These are phyloP conservation scores for Petrocephalus schoutedeni DNA, from an alignment of 2,797 vertebrate genomes.

Conservation along the genomic window DNA sequence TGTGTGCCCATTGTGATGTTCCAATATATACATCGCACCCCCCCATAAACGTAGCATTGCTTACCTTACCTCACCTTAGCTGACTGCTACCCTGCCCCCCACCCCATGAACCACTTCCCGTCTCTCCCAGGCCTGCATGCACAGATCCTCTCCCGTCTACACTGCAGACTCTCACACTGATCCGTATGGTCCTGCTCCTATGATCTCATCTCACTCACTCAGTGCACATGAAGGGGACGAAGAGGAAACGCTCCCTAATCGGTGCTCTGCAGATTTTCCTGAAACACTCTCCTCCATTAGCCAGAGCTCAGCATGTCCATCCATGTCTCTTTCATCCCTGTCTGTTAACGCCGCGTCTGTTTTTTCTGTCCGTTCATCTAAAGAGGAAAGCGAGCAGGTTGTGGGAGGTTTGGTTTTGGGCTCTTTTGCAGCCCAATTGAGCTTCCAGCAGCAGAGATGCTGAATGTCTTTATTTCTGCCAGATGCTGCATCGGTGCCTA, in stretches of 20 bases:
- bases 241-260: slow-evolving; percentile 35
- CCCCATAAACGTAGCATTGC: background rate
- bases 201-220: slow-evolving; percentile 22
- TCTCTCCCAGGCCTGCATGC: background rate
- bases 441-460: background rate
- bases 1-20: background rate
- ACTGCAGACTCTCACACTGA: background rate
- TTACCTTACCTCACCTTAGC: background rate
- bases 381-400: background rate
- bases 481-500: background rate
- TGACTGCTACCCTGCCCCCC: background rate
- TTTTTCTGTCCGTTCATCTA: background rate
- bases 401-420: background rate
- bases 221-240: slow-evolving; percentile 16
- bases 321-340: slow-evolving; percentile 40
- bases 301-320: slow-evolving; percentile 42
- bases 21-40: background rate
- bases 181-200: background rate
- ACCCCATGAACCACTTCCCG: background rate
- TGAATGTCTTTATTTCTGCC: background rate
- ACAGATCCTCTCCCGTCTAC: background rate
- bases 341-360: background rate
- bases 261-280: slow-evolving; percentile 50
- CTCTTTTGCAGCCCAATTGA: background rate
- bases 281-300: slow-evolving; percentile 50